Evolutionary conservation across 2,888 invertebrate species (phyloP).

Genomic region (Ichneumoninae sp.): DNA sequence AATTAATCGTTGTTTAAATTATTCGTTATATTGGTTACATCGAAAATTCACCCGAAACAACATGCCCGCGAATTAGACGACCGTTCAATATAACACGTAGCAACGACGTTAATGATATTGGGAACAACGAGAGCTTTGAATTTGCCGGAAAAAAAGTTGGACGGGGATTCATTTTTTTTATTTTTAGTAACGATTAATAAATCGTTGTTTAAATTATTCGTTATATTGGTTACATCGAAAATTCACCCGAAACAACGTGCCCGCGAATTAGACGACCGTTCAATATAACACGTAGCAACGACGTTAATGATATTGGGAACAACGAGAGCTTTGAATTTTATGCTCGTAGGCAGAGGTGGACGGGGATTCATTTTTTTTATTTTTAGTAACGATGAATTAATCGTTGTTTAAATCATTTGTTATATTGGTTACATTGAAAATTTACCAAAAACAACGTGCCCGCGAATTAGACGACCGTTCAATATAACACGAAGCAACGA

Average conservation of each 20-base stretch:
- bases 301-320: not conserved
- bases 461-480: too few species aligned
- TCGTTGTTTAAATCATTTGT: not conserved
- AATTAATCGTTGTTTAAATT: conserved; percentile 60
- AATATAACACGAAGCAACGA: too few species aligned
- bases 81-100: not conserved
- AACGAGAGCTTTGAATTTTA: not conserved
- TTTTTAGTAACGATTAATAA: too few species aligned
- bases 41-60: conserved; percentile 27
- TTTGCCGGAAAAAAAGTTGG: too few species aligned
- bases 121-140: not conserved
- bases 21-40: conserved; percentile 39
- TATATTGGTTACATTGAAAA: not conserved
- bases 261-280: not conserved
- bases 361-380: not conserved
- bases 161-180: too few species aligned
- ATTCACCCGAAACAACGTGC: conserved; percentile 11
- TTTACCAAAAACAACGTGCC: too few species aligned
- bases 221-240: conserved; percentile 21
- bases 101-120: not conserved
- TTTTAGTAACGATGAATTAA: too few species aligned
- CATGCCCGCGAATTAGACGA: not conserved
- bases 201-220: not conserved
- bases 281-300: not conserved
- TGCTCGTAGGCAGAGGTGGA: not conserved